Evolutionary conservation across 2,113 vertebrate species (phyloP), one percentile per base, ranked within the genome.

Genomic region (Podarcis raffonei): DNA sequence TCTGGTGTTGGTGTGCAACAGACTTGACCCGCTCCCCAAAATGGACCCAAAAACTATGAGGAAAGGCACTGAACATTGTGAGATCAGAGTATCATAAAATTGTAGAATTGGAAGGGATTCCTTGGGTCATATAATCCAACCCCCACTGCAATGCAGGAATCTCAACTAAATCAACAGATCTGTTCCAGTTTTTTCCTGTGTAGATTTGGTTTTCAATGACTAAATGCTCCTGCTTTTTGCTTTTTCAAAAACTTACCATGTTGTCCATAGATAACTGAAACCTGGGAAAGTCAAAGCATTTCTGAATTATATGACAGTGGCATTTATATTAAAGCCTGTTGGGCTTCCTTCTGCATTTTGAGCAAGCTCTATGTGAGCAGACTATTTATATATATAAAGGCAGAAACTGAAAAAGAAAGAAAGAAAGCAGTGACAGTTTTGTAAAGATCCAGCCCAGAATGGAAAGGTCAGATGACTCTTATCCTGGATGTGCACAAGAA

Each of bases 381-480:
- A 74, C 84, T 66, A 65, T 68, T 78, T 78, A 65, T 59, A 0
- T 59, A 0, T 32, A 80, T n/a, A 9, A 89, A 65, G 23, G 9
- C 0, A 3, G 65, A 74, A 78, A 16, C 35, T 9, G 6, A 53
- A 12, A 84, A 68, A 87, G 35, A 94, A 72, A 71, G 35, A 84
- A 23, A 22, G 4, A 68, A 68, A 0, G 37, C 30, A 89, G 59
- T 68, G 78, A 81, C 20, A 87, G 39, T 79, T 86, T 87, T 42
- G 68, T 18, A 88, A 87, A 30, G 30, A 8, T 80, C 85, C 37
- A 62, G 66, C 37, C 75, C 75, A 78, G 18, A 23, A 7, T 39
- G 32, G 80, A 12, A 90, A 84, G 87, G 88, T 35, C 13, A 83
- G 37, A 15, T 59, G 78, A 72, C 22, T 53, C 48, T 90, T 89